A percentile compares a stretch with the other conserved stretches of the same genome.
Conservation (phyloP, 2,797 vertebrate genomes). For the Sebastes itinus region DNA sequence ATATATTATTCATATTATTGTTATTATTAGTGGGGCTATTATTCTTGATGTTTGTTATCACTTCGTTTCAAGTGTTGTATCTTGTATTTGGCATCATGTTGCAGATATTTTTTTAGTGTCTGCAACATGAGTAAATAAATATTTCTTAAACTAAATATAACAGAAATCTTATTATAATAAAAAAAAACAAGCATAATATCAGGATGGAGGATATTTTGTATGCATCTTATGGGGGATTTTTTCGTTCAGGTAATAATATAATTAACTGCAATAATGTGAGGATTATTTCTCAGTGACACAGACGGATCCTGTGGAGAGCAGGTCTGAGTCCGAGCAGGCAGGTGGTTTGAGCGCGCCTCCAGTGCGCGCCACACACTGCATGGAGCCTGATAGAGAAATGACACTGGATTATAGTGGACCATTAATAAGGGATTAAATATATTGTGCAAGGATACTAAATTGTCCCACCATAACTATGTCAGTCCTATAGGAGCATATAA, state of each 20-base stretch:
- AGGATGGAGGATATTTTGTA: neutral
- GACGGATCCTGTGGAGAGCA: conserved; percentile 19
- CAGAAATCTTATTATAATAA: neutral
- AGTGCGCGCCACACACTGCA: conserved; percentile 16
- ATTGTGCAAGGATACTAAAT: conserved; percentile 8
- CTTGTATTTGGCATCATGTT: neutral
- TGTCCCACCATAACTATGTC: neutral
- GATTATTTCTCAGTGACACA: conserved; percentile 55
- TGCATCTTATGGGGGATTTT: neutral
- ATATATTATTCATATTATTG: neutral
- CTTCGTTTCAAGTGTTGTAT: neutral
- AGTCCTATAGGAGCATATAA: neutral
- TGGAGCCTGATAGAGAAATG: conserved; percentile 22
- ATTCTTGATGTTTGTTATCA: neutral
- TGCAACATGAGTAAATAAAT: neutral
- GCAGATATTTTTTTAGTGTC: neutral
- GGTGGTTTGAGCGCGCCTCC: conserved; percentile 53
- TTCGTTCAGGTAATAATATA: conserved; percentile 2
- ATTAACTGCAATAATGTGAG: conserved; percentile 66
- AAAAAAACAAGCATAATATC: neutral
- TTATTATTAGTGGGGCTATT: neutral
- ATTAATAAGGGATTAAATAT: neutral
- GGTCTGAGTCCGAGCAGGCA: conserved; percentile 56
- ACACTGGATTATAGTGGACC: conserved; percentile 19
- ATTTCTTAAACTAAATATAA: neutral